Evolutionary conservation across 2,113 vertebrate genomes (phyloP).

Genomic region (Tupaia tana): DNA sequence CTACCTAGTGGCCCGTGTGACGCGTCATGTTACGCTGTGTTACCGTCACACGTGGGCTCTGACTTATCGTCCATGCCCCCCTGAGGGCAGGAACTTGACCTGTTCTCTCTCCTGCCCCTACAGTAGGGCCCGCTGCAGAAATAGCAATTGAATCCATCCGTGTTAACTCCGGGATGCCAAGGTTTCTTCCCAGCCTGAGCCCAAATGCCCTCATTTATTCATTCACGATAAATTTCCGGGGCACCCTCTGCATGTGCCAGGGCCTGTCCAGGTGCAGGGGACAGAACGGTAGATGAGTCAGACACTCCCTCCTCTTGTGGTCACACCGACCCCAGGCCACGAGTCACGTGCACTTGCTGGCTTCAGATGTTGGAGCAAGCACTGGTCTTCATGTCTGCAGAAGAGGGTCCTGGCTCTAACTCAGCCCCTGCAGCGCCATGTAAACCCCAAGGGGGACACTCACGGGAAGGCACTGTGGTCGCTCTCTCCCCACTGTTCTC

Average conservation of each 20-base stretch:
- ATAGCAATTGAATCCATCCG: neutral
- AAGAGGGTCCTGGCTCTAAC: rapidly evolving
- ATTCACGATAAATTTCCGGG: neutral
- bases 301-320: neutral
- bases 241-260: neutral
- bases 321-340: rapidly evolving
- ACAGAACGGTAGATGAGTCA: neutral
- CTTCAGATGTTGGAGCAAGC: rapidly evolving
- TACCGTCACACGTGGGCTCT: no score
- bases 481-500: neutral
- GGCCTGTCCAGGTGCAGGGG: neutral
- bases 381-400: neutral
- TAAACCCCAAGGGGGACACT: neutral
- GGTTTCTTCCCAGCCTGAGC: neutral
- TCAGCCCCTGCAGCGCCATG: neutral
- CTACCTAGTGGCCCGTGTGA: no score
- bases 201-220: neutral
- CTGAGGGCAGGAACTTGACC: neutral
- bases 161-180: neutral
- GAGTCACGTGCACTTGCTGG: neutral
- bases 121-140: neutral
- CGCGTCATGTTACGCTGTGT: neutral
- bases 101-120: neutral
- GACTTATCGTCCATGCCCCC: neutral
- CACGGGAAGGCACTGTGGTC: no score